These are phyloP conservation scores for Natator depressus DNA, from an alignment of 2,113 vertebrate genomes.

Conservation along the genomic window DNA sequence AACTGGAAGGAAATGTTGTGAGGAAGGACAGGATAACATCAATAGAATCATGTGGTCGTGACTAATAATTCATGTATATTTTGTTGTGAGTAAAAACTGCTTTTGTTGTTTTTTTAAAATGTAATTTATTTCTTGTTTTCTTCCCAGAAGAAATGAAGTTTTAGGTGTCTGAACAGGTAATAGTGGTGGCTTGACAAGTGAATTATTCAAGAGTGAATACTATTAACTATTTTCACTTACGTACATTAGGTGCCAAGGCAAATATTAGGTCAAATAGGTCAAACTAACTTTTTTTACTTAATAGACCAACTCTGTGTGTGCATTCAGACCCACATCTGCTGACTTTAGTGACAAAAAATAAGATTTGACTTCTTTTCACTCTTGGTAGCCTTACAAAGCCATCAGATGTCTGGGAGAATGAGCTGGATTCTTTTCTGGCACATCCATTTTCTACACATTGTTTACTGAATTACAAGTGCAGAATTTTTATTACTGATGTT, in stretches of 20 bases:
- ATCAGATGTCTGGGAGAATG: not conserved
- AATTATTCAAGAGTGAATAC: constrained; percentile 53
- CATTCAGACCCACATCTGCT: not conserved
- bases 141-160: not conserved
- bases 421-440: not conserved
- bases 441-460: not conserved
- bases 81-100: not conserved
- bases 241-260: not conserved
- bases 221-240: constrained; percentile 33
- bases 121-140: not conserved
- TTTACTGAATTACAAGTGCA: not conserved
- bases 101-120: not conserved
- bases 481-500: not conserved
- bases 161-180: not conserved
- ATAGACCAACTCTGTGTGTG: not conserved
- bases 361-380: not conserved
- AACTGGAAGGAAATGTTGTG: not conserved
- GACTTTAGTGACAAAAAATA: not conserved
- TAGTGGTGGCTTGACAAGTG: constrained; percentile 28
- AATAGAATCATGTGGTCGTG: fast-evolving
- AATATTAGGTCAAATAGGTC: not conserved
- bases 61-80: not conserved
- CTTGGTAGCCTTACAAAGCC: not conserved
- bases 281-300: constrained; percentile 21
- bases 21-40: not conserved